Percentiles rank a stretch among this genome's conserved stretches.
These are phyloP conservation scores for honey bee (Apis mellifera) DNA, from an alignment of 1,140 invertebrate species.

Conservation along the genomic window DNA sequence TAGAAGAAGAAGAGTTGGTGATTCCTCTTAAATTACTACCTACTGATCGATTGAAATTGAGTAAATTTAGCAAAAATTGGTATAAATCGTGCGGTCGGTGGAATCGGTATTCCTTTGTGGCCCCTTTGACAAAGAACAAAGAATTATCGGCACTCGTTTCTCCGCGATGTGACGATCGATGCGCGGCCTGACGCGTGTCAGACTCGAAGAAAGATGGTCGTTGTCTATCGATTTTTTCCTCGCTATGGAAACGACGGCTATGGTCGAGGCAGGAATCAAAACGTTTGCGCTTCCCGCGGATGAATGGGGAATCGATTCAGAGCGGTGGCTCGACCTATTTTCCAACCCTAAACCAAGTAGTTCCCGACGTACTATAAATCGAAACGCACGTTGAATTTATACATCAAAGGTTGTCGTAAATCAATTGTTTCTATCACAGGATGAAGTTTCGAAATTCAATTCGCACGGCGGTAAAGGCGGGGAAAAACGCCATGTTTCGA, in stretches of 20 bases:
- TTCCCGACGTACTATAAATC: neutral
- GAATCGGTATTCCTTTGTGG: neutral
- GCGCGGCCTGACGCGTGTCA: constrained; percentile 34
- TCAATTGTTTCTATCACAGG: neutral
- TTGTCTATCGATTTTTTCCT: constrained; percentile 17
- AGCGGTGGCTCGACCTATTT: constrained; percentile 1
- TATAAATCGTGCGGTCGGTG: neutral
- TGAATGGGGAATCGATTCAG: constrained; percentile 28
- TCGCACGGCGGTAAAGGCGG: too few relatives aligned
- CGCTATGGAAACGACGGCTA: constrained; percentile 10
- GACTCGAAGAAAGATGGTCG: constrained; percentile 26
- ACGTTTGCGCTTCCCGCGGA: neutral
- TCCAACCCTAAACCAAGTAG: neutral
- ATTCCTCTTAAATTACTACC: too few relatives aligned
- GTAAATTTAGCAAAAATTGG: too few relatives aligned
- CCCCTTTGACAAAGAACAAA: constrained; percentile 5
- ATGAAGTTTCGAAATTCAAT: neutral
- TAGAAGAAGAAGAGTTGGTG: too few relatives aligned
- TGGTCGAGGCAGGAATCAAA: constrained; percentile 15
- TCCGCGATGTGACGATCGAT: constrained; percentile 15
- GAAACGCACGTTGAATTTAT: neutral
- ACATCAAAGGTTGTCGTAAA: neutral
- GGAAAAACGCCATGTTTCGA: neutral
- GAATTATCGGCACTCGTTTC: constrained; percentile 47
- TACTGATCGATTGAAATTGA: neutral